Evolutionary conservation across 1,140 invertebrate species (phyloP), one percentile per base, ranked within the genome.

Genomic region (Linepithema humile): DNA sequence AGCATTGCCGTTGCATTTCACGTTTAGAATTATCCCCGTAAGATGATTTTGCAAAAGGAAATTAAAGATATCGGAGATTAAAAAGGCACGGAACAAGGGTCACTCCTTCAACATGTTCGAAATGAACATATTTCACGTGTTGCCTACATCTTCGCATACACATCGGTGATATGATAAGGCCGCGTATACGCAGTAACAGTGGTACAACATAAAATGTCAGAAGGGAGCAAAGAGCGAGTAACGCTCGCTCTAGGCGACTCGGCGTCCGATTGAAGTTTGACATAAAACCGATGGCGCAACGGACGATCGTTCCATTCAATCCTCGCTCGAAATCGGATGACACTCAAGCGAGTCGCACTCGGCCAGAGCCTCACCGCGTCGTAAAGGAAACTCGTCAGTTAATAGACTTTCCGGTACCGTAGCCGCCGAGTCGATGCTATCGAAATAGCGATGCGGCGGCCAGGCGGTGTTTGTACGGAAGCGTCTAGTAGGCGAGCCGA

Each of bases 311-410:
- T 29, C 26, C 48, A 29, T n/a, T 85, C 45, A 92, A 45, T 85
- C 89, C 29, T 93, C 92, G 83, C 90, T 94, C 2, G 91, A 94
- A 35, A 93, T 91, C 10, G 89, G 90, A 72, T 91, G 92, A 74
- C 88, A 91, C 77, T 96, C 95, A 35, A 95, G 92, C 3, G 95
- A 95, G 86, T 96, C 95, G 87, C 94, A 95, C 83, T 96, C 95
- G 23, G 95, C 95, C 70, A 95, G 90, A 5, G 95, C 95, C 82
- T 96, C 95, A 45, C 95, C 93, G 29, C 93, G 67, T 85, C 92
- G 80, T 77, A 91, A 55, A 85, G 94, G 89, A 88, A 94, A 93
- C 85, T 94, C 92, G 88, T 94, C 89, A 84, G 93, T 92, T 69
- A 88, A 82, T 55, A 95, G 88, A 82, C 91, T 92, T 23, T 92